Base-by-base conservation (phyloP, 2,888 invertebrate genomes). In the Silvanus unidentatus region DNA sequence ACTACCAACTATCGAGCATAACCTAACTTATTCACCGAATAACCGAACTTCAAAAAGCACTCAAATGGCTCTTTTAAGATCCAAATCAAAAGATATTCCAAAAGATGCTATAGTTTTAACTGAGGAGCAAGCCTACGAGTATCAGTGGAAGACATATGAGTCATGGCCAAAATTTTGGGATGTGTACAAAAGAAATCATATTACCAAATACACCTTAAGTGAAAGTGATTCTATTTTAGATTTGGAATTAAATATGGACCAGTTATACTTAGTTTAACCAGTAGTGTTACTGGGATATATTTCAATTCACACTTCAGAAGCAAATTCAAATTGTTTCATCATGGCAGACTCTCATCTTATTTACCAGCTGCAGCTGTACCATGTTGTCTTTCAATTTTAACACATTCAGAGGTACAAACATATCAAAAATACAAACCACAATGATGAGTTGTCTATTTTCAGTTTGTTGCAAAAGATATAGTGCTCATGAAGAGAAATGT, bases 261-360 rank as follows among this genome's bases (percentile, higher is more conserved):
- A 0, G 64, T 68, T 1, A 50, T 78, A 1, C 63, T 86, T 1
- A 78, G 77, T 8, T 66, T 65, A 0, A 42, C 77, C 8, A 77
- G 78, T 50, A 76, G 77, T 0, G 1, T 75, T 0, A 72, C 77
- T 1, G 82, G 82, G 0, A 61, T 77, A 1, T 68, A 77, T 30
- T 74, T 87, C n/a, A 86, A 86, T 60, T 72, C 66, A 16, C 73
- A 80, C 54, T 86, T 77, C 59, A 74, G 88, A 44, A 69, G 54
- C 0, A 82, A 78, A 60, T 62, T 88, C 2, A 79, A 78, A 49
- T 69, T 88, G 0, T 75, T 75, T 0, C 57, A 65, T 0, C 77
- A 75, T 64, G 88, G 85, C 0, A 72, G 74, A 44, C 40, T 79
- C 0, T 70, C 83, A 1, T 79, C 82, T 0, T 78, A 80, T 48